Evolutionary conservation across 1,140 invertebrate species (phyloP).

Genomic region (Phenacoccus solenopsis): DNA sequence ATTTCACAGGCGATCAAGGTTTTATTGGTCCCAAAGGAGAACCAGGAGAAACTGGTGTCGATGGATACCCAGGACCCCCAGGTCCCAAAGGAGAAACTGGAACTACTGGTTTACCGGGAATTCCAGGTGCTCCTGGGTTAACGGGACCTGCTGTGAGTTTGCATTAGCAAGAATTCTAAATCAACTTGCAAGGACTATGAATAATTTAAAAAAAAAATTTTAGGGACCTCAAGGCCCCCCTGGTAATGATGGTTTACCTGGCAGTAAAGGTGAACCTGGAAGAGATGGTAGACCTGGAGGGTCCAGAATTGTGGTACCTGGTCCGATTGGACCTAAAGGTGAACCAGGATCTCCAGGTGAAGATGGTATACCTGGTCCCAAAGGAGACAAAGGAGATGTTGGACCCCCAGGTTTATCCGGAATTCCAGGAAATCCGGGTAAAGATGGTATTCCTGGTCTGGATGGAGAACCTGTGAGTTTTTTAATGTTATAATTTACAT

Average conservation of each 20-base stretch:
- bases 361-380: constrained; percentile 22
- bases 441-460: constrained; percentile 27
- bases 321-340: constrained; percentile 28
- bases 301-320: constrained; percentile 18
- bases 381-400: constrained; percentile 21
- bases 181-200: background rate
- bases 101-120: constrained; percentile 18
- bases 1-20: background rate
- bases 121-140: background rate
- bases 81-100: constrained; percentile 22
- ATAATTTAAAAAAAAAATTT: background rate
- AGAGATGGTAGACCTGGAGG: background rate
- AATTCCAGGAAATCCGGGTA: constrained; percentile 17
- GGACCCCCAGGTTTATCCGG: constrained; percentile 20
- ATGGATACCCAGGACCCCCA: constrained; percentile 20
- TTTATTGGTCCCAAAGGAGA: background rate
- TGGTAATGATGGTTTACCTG: background rate
- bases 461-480: constrained; percentile 30
- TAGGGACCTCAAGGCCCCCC: constrained; percentile 9
- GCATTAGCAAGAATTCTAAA: too few species aligned
- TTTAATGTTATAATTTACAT: background rate
- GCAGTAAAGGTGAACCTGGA: constrained; percentile 8
- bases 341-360: constrained; percentile 22
- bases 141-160: background rate
- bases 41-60: background rate